phyloP scores from a whole-genome alignment of 1,140 invertebrate genomes.

The Euwallacea similis region DNA sequence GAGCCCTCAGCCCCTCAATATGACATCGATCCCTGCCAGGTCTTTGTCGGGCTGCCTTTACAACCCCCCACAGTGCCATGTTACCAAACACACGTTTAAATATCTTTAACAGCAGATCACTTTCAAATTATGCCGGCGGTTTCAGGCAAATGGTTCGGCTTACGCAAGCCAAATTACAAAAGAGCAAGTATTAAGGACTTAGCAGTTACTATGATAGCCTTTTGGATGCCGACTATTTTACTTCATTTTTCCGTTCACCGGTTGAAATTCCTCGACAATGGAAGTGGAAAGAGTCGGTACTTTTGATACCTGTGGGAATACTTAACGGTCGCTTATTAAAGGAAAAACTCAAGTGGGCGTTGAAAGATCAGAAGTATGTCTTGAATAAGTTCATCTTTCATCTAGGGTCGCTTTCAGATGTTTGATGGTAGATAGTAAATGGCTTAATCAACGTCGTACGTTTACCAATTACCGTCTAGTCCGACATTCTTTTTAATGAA shows the following conservation, averaged over 20 bases:
- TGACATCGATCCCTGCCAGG: not conserved
- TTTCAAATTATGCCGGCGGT: conserved; percentile 8
- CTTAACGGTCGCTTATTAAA: too few relatives aligned
- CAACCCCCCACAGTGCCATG: conserved; percentile 6
- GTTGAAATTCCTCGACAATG: too few relatives aligned
- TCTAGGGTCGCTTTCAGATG: too few relatives aligned
- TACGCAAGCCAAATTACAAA: conserved; percentile 12
- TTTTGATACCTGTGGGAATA: too few relatives aligned
- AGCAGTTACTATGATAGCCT: conserved; percentile 6
- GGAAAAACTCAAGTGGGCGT: too few relatives aligned
- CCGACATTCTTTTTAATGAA: too few relatives aligned
- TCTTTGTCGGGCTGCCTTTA: not conserved
- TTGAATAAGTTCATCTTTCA: too few relatives aligned
- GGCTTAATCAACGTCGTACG: too few relatives aligned
- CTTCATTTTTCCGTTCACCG: not conserved
- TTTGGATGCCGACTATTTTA: conserved; percentile 13
- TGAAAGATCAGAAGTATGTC: too few relatives aligned
- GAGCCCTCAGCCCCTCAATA: not conserved
- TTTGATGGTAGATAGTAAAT: too few relatives aligned
- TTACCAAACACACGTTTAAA: conserved; percentile 18
- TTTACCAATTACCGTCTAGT: too few relatives aligned
- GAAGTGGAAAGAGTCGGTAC: too few relatives aligned
- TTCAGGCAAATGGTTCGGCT: conserved; percentile 11
- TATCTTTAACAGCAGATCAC: conserved; percentile 8
- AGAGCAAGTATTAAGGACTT: conserved; percentile 13